Conservation (phyloP, 2,888 invertebrate species). For the Piscicola geometra region DNA sequence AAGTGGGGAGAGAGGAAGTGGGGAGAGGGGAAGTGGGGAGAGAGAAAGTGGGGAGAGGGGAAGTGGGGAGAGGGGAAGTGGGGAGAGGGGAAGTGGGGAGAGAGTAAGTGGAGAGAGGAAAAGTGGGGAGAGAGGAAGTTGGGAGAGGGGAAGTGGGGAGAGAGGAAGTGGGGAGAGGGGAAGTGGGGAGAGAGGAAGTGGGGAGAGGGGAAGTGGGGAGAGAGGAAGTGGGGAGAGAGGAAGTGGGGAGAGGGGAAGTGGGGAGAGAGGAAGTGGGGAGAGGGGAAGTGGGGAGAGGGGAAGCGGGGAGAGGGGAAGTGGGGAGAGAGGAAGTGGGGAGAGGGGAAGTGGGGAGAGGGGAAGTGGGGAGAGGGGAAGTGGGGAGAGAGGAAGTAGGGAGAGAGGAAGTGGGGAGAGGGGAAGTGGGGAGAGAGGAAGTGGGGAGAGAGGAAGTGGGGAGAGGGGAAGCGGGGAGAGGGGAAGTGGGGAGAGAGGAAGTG, state of each 20-base stretch:
- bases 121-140: slow-evolving; percentile 66
- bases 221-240: slow-evolving; percentile 66
- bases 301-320: slow-evolving; percentile 56
- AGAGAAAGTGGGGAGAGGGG: no score
- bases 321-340: slow-evolving; percentile 62
- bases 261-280: slow-evolving; percentile 63
- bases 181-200: slow-evolving; percentile 66
- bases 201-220: no score
- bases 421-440: slow-evolving; percentile 66
- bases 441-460: no score
- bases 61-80: slow-evolving; percentile 66
- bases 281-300: slow-evolving; percentile 52
- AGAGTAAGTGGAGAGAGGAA: no score
- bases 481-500: slow-evolving; percentile 55
- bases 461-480: slow-evolving; percentile 66
- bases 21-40: no score
- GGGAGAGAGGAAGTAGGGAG: no score
- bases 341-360: no score
- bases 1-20: slow-evolving; percentile 66
- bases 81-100: no score
- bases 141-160: no score
- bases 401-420: no score
- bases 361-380: slow-evolving; percentile 66
- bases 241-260: no score
- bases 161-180: no score